phyloP scores from a whole-genome alignment of 2,888 invertebrate species.

The Phalangium opilio region DNA sequence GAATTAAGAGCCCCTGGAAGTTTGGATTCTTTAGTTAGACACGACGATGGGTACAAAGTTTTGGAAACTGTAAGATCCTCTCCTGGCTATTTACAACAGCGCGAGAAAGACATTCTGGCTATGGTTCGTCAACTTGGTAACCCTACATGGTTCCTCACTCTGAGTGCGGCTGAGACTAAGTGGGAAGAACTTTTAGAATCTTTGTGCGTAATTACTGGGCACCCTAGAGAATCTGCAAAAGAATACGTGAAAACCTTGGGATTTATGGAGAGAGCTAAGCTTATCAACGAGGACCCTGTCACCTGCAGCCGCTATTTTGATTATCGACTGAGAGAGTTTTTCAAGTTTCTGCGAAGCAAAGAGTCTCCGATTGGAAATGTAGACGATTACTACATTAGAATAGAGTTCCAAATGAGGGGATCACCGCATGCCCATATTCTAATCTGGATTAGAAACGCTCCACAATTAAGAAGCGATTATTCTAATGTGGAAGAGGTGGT shows the following conservation, averaged over 20 bases:
- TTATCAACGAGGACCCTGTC: conserved; percentile 20
- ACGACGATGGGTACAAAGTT: no score
- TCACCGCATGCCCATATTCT: conserved; percentile 1
- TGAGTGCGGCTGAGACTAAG: conserved; percentile 21
- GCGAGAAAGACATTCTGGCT: conserved; percentile 19
- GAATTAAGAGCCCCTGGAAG: no score
- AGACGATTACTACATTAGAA: background rate
- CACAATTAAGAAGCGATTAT: background rate
- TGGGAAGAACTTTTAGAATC: conserved; percentile 20
- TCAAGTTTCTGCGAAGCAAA: background rate
- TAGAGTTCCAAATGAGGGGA: conserved; percentile 1
- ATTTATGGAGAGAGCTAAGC: background rate
- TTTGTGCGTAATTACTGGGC: conserved; percentile 16
- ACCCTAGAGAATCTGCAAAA: no score
- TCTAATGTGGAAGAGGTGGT: conserved; percentile 1
- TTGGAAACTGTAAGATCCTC: conserved; percentile 4
- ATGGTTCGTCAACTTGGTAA: conserved; percentile 21
- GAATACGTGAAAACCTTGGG: no score
- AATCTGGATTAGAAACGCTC: background rate
- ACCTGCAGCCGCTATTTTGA: conserved; percentile 22
- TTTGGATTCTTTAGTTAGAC: no score
- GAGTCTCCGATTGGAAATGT: background rate
- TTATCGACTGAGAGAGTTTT: conserved; percentile 15
- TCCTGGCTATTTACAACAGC: conserved; percentile 21
- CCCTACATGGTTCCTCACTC: conserved; percentile 22